A percentile compares a stretch with the other conserved stretches of the same genome.
Conservation (phyloP, 2,888 invertebrate genomes). For the Thera britannica region DNA sequence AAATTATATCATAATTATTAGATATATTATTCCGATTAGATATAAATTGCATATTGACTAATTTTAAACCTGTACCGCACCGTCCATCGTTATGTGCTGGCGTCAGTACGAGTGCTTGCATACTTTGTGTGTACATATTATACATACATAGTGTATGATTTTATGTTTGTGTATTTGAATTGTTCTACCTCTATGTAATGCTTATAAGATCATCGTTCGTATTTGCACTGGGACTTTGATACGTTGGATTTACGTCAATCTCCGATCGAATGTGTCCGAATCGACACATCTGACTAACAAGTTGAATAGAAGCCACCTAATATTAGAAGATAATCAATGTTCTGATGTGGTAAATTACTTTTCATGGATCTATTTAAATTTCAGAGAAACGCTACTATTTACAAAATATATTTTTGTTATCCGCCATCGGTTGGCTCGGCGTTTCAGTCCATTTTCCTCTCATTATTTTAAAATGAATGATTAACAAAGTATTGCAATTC, state of each 20-base stretch:
- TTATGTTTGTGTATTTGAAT: slow-evolving; percentile 40
- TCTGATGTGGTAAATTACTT: not conserved
- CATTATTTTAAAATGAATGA: too few relatives aligned
- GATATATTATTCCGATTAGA: not conserved
- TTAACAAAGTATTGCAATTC: too few relatives aligned
- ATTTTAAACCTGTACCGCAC: not conserved
- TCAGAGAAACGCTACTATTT: too few relatives aligned
- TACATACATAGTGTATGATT: not conserved
- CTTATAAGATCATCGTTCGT: slow-evolving; percentile 49
- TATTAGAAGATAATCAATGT: slow-evolving; percentile 47
- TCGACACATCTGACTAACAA: slow-evolving; percentile 61
- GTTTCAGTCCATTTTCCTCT: too few relatives aligned
- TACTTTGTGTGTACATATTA: not conserved
- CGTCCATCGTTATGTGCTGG: not conserved
- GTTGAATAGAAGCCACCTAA: slow-evolving; percentile 37
- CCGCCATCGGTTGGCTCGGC: too few relatives aligned
- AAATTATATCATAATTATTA: too few relatives aligned
- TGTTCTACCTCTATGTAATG: slow-evolving; percentile 51
- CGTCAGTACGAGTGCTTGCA: not conserved
- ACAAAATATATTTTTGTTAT: too few relatives aligned
- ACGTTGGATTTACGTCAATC: slow-evolving; percentile 66
- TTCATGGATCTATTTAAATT: too few relatives aligned
- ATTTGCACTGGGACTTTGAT: slow-evolving; percentile 57
- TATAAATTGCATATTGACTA: not conserved
- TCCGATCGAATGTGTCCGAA: slow-evolving; percentile 18